phyloP scores from a whole-genome alignment of 1,140 invertebrate species.

The Drosophila parvula region DNA sequence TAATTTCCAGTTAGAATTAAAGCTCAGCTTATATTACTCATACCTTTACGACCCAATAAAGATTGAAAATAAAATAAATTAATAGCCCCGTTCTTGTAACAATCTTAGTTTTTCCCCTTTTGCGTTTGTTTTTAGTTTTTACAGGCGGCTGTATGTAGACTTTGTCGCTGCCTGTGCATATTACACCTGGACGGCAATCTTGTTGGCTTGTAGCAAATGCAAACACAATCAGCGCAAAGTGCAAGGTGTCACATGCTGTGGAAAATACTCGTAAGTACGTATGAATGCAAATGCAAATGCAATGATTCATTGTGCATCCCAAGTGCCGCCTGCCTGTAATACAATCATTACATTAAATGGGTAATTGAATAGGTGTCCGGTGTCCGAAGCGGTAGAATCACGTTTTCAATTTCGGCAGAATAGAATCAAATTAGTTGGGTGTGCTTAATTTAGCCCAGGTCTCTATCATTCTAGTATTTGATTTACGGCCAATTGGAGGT shows the following conservation, averaged over 20 bases:
- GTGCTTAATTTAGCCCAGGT: conserved; percentile 12
- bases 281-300: conserved; percentile 30
- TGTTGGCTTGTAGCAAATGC: conserved; percentile 27
- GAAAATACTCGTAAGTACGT: conserved; percentile 15
- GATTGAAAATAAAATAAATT: neutral
- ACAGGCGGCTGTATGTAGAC: neutral
- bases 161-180: neutral
- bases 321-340: conserved; percentile 22
- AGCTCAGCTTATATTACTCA: neutral
- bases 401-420: conserved; percentile 42
- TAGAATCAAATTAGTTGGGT: conserved; percentile 17
- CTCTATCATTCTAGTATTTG: conserved; percentile 44
- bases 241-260: conserved; percentile 65
- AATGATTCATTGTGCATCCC: conserved; percentile 62
- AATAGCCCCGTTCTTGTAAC: neutral
- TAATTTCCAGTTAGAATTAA: neutral
- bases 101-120: neutral
- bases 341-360: conserved; percentile 39
- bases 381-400: conserved; percentile 22
- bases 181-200: conserved; percentile 8
- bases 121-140: neutral
- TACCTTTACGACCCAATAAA: neutral
- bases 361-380: conserved; percentile 47
- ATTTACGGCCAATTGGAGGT: conserved; percentile 30
- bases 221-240: conserved; percentile 69